Evolutionary conservation across 2,888 invertebrate genomes (phyloP), one percentile per base, ranked within the genome.

Genomic region (Tetanocera ferruginea): DNA sequence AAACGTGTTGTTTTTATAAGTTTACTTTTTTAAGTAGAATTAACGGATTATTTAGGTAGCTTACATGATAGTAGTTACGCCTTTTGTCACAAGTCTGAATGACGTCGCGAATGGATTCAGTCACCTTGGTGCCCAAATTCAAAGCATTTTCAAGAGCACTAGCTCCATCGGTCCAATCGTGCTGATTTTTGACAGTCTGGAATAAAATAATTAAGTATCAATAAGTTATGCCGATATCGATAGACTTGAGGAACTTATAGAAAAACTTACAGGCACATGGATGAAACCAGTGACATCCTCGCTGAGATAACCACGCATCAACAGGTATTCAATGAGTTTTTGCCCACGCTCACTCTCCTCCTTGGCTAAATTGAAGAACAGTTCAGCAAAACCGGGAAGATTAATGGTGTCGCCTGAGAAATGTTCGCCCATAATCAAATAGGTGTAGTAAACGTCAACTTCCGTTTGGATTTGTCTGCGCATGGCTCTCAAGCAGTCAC

Each of bases 281-380:
- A 89, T 87, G 72, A 90, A 82, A n/a, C 86, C 81, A 64, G 81
- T 84, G 11, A 88, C 83, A 67, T 78, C 79, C 2, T 83, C 80
- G 17, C 93, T 93, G 55, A 95, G 91, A 84, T 94, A 92, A 85
- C 96, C 96, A 87, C 98, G 93, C 95, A 96, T 96, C 73, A 96
- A 92, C 80, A 97, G 90, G 89, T 98, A 98, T 80, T 95, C 94
- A 78, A 98, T 95, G 49, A 98, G 91, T 88, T 96, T 95, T 86
- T 95, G 94, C 1, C 96, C 97, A 87, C 98, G 98, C 78, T 95
- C 93, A 72, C 97, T 92, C 89, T 98, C 98, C 88, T 98, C 98
- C 14, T 92, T 92, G 0, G 96, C 96, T 0, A 95, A 92, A 2
- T 95, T 93, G 87, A 96, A 94, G 92, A 97, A 97, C 84, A 95